Conservation (phyloP, 2,797 vertebrate genomes). For the Brotula barbata region DNA sequence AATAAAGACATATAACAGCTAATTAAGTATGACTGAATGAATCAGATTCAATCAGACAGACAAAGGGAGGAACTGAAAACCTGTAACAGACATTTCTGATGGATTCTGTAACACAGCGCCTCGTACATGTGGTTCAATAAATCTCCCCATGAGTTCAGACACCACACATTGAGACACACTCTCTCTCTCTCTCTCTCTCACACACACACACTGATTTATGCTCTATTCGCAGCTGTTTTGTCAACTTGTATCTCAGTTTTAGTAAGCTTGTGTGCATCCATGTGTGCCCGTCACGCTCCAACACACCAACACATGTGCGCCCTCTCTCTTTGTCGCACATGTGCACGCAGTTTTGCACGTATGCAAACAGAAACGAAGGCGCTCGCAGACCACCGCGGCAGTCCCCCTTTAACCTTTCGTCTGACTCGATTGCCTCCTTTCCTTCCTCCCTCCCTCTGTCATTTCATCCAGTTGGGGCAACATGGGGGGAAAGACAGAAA, state of each 20-base stretch:
- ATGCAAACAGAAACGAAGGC: neutral
- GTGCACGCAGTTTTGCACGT: neutral
- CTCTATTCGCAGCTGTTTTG: constrained; percentile 39
- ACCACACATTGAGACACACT: constrained; percentile 12
- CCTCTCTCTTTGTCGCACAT: neutral
- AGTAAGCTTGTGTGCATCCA: constrained; percentile 15
- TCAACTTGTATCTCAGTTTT: constrained; percentile 38
- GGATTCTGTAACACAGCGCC: constrained; percentile 31
- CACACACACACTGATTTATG: constrained; percentile 30
- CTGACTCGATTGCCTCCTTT: neutral
- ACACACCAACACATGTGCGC: constrained; percentile 38
- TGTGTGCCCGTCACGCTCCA: constrained; percentile 38
- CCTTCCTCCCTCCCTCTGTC: neutral
- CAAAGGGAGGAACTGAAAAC: constrained; percentile 3
- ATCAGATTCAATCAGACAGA: too few species aligned
- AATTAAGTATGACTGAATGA: too few species aligned
- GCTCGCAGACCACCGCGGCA: neutral
- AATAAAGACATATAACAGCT: too few species aligned
- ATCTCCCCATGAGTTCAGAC: constrained; percentile 33
- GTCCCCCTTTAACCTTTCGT: neutral
- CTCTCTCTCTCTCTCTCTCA: constrained; percentile 10
- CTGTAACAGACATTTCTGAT: constrained; percentile 24
- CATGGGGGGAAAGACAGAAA: constrained; percentile 4
- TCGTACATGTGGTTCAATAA: constrained; percentile 49
- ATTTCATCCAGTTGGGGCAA: constrained; percentile 2